phyloP scores from a whole-genome alignment of 1,140 invertebrate species.

The Hestina assimilis region DNA sequence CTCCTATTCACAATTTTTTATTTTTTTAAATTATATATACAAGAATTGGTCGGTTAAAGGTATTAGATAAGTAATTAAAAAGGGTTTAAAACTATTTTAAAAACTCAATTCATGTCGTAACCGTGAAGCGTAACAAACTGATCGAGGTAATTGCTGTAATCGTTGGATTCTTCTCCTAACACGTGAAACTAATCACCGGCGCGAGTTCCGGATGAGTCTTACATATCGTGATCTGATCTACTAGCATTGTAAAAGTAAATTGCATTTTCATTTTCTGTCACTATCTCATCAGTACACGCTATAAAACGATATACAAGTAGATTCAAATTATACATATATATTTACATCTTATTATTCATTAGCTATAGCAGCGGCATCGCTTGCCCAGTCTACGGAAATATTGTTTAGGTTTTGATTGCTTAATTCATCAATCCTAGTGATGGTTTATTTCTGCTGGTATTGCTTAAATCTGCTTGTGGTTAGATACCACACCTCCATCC shows the following conservation, averaged over 20 bases:
- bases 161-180: slow-evolving; percentile 50
- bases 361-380: too few species aligned
- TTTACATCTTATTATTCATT: too few species aligned
- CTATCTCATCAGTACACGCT: background rate
- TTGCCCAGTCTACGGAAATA: too few species aligned
- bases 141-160: slow-evolving; percentile 54
- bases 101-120: slow-evolving; percentile 41
- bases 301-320: slow-evolving; percentile 19
- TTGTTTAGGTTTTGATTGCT: too few species aligned
- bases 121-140: slow-evolving; percentile 57
- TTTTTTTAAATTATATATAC: background rate
- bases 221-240: slow-evolving; percentile 51
- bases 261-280: slow-evolving; percentile 31
- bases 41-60: background rate
- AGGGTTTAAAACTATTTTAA: slow-evolving; percentile 19
- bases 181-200: slow-evolving; percentile 56
- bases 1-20: too few species aligned
- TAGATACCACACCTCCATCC: too few species aligned
- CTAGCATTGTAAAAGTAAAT: slow-evolving; percentile 51
- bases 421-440: too few species aligned
- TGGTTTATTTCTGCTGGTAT: too few species aligned
- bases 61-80: slow-evolving; percentile 10
- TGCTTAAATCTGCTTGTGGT: too few species aligned
- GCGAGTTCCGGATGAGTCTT: slow-evolving; percentile 54
- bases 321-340: too few species aligned